These are phyloP conservation scores for Cynaeus angustus DNA, from an alignment of 2,888 invertebrate genomes.

Conservation along the genomic window DNA sequence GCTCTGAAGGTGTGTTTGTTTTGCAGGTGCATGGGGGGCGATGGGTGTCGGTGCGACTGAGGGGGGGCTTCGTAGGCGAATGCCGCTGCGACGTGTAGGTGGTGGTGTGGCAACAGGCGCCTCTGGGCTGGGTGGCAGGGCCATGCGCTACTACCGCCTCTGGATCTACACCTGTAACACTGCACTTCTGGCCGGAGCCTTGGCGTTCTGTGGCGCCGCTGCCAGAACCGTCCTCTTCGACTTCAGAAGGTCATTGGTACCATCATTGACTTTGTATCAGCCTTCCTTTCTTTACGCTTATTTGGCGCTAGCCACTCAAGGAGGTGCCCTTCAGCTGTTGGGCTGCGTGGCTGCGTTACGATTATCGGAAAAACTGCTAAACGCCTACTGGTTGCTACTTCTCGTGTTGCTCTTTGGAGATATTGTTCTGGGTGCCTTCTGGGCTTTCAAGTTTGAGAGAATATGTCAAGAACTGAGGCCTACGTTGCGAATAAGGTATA, in stretches of 20 bases:
- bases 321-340: slow-evolving; percentile 79
- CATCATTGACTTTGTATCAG: slow-evolving; percentile 84
- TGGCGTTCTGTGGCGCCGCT: slow-evolving; percentile 86
- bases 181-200: slow-evolving; percentile 87
- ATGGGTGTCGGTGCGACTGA: slow-evolving; percentile 71
- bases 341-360: slow-evolving; percentile 88
- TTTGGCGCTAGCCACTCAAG: slow-evolving; percentile 84
- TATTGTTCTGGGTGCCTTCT: slow-evolving; percentile 87
- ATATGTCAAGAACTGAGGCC: slow-evolving; percentile 84
- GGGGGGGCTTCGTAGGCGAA: slow-evolving; percentile 71
- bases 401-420: slow-evolving; percentile 88
- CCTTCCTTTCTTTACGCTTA: slow-evolving; percentile 88
- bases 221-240: slow-evolving; percentile 81
- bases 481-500: slow-evolving; percentile 72
- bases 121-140: slow-evolving; percentile 69
- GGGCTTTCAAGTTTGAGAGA: slow-evolving; percentile 78
- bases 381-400: slow-evolving; percentile 88
- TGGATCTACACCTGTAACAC: slow-evolving; percentile 96
- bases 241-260: slow-evolving; percentile 82
- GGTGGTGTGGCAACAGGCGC: slow-evolving; percentile 76
- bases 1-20: slow-evolving; percentile 3
- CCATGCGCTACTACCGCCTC: slow-evolving; percentile 89
- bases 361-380: slow-evolving; percentile 86
- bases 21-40: slow-evolving; percentile 75
- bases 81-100: slow-evolving; percentile 72